Evolutionary conservation across 2,797 vertebrate genomes (phyloP).

Genomic region (Triplophysa yarkandensis): DNA sequence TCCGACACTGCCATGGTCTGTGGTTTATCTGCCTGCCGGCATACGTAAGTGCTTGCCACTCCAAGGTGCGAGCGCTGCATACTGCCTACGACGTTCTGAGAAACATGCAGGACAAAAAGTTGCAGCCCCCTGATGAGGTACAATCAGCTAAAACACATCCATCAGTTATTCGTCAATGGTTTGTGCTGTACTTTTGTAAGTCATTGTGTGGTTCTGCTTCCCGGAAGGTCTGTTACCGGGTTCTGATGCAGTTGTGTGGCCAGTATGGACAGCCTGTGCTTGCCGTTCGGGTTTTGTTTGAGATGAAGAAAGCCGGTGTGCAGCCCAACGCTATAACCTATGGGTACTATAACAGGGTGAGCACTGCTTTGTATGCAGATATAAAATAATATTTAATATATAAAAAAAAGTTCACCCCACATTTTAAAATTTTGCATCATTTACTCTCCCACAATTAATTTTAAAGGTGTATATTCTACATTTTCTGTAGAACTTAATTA

Average conservation of each 20-base stretch:
- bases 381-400: no score
- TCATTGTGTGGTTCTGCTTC: fast-evolving
- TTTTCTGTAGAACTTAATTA: no score
- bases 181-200: slow-evolving; percentile 12
- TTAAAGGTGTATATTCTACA: no score
- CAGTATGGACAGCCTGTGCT: slow-evolving; percentile 96
- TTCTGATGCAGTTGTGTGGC: slow-evolving; percentile 96
- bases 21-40: slow-evolving; percentile 99
- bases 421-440: no score
- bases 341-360: slow-evolving; percentile 97
- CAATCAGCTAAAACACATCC: not conserved
- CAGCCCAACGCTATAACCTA: slow-evolving; percentile 99
- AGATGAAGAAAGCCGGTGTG: slow-evolving; percentile 97
- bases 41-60: slow-evolving; percentile 90
- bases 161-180: not conserved
- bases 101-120: slow-evolving; percentile 94
- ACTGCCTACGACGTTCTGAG: slow-evolving; percentile 92
- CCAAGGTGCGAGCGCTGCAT: slow-evolving; percentile 92
- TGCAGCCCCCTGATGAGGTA: slow-evolving; percentile 97
- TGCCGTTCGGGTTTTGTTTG: slow-evolving; percentile 93
- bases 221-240: slow-evolving; percentile 92
- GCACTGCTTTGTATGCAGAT: slow-evolving; percentile 1
- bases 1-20: slow-evolving; percentile 93
- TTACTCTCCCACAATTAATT: no score
- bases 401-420: no score